A percentile compares a stretch with the other conserved stretches of the same genome.
These are phyloP conservation scores for Trissolcus japonicus DNA, from an alignment of 2,888 invertebrate genomes.

Conservation along the genomic window DNA sequence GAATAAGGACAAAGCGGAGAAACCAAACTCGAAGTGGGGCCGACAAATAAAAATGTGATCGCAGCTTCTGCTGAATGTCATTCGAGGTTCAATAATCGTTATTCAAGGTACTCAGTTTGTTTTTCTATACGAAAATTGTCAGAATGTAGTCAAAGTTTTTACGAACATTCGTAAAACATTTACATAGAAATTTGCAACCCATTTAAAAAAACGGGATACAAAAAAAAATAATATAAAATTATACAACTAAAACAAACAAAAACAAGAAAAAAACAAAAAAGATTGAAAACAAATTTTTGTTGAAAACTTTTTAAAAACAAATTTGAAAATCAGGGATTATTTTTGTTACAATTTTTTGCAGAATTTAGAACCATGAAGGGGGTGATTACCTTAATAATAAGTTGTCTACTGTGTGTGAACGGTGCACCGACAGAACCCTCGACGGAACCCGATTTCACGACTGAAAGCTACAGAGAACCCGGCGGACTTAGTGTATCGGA, in stretches of 20 bases:
- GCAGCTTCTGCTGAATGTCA: slow-evolving; percentile 36
- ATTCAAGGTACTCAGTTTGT: slow-evolving; percentile 38
- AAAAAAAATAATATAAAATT: not conserved
- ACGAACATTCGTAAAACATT: not conserved
- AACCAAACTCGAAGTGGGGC: slow-evolving; percentile 27
- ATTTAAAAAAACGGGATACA: too few species aligned
- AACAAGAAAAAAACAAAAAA: too few species aligned
- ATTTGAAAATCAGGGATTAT: not conserved
- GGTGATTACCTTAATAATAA: slow-evolving; percentile 12
- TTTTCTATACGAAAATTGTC: not conserved
- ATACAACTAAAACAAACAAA: not conserved
- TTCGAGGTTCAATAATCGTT: slow-evolving; percentile 47
- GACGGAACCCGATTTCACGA: slow-evolving; percentile 3
- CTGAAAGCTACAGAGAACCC: not conserved
- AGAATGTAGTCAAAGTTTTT: too few species aligned
- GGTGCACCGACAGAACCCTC: slow-evolving; percentile 8
- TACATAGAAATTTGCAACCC: not conserved
- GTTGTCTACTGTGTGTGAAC: slow-evolving; percentile 9
- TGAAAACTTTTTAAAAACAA: not conserved
- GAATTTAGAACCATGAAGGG: slow-evolving; percentile 22
- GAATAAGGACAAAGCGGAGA: slow-evolving; percentile 34
- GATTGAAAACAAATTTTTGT: too few species aligned
- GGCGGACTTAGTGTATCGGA: slow-evolving; percentile 77
- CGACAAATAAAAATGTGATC: slow-evolving; percentile 37
- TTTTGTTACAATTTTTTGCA: slow-evolving; percentile 10